Percentiles rank a stretch among this genome's conserved stretches.
Evolutionary conservation across 2,797 vertebrate species (phyloP).

Genomic region (Picus viridis): DNA sequence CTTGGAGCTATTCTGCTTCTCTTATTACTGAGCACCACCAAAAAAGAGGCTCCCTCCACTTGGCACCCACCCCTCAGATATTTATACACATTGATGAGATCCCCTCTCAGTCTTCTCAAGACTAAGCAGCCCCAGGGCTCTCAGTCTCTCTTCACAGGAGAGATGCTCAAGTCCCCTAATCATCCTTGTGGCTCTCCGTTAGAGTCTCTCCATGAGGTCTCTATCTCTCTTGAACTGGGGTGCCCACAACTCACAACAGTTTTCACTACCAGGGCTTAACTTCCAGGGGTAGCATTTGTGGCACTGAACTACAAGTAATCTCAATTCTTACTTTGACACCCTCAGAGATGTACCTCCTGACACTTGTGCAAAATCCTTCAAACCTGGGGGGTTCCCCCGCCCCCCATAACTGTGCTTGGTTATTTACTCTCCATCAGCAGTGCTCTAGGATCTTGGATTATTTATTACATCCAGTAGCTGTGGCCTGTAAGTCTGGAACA

Average conservation of each 20-base stretch:
- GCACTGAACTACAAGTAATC: background rate
- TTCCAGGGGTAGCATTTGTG: background rate
- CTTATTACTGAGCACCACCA: too few relatives aligned
- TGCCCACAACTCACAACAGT: background rate
- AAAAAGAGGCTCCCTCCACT: too few relatives aligned
- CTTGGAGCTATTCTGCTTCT: too few relatives aligned
- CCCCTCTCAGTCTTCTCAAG: too few relatives aligned
- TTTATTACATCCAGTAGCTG: background rate
- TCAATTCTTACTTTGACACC: background rate
- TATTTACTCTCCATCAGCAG: background rate
- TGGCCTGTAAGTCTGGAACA: background rate
- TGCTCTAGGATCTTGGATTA: background rate
- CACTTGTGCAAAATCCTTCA: background rate
- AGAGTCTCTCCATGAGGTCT: too few relatives aligned
- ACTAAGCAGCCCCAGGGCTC: too few relatives aligned
- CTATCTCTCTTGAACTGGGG: too few relatives aligned
- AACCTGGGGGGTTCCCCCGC: background rate
- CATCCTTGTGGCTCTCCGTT: too few relatives aligned
- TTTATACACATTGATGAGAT: too few relatives aligned
- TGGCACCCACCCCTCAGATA: too few relatives aligned
- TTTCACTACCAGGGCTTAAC: background rate
- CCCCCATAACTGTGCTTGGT: rapidly evolving
- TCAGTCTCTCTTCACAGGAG: too few relatives aligned
- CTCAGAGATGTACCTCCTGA: background rate
- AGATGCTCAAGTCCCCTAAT: too few relatives aligned